These are phyloP conservation scores for Pangasianodon gigas DNA, from an alignment of 2,113 vertebrate species.

Conservation along the genomic window DNA sequence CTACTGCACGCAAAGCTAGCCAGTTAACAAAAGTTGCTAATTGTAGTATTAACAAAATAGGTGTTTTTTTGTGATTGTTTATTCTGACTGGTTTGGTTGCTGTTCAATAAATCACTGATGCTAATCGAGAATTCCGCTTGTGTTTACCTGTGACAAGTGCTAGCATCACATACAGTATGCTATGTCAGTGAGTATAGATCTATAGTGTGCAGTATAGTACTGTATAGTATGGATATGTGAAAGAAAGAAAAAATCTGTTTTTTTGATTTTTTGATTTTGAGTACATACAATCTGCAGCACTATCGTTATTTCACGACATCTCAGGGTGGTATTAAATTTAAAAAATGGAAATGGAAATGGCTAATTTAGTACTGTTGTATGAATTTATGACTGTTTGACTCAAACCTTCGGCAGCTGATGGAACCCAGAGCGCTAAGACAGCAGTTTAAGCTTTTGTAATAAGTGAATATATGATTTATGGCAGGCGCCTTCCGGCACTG, in stretches of 20 bases:
- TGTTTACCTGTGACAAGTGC: not conserved
- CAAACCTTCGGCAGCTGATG: slow-evolving; percentile 5
- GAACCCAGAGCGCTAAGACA: slow-evolving; percentile 24
- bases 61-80: not conserved
- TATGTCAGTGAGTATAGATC: not conserved
- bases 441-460: slow-evolving; percentile 4
- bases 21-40: not conserved
- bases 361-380: not conserved
- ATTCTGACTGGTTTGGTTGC: not conserved
- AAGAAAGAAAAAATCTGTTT: not conserved
- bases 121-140: not conserved
- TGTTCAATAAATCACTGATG: not conserved
- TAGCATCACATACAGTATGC: not conserved
- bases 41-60: not conserved
- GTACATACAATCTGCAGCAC: not conserved
- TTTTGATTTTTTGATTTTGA: fast-evolving
- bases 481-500: slow-evolving; percentile 3
- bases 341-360: slow-evolving; percentile 16
- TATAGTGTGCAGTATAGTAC: not conserved
- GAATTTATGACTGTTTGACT: slow-evolving; percentile 34
- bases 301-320: not conserved
- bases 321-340: slow-evolving; percentile 2
- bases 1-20: not conserved
- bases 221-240: not conserved
- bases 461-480: slow-evolving; percentile 32